Evolutionary conservation across 1,140 invertebrate species (phyloP).

Genomic region (Heliconius hewitsoni): DNA sequence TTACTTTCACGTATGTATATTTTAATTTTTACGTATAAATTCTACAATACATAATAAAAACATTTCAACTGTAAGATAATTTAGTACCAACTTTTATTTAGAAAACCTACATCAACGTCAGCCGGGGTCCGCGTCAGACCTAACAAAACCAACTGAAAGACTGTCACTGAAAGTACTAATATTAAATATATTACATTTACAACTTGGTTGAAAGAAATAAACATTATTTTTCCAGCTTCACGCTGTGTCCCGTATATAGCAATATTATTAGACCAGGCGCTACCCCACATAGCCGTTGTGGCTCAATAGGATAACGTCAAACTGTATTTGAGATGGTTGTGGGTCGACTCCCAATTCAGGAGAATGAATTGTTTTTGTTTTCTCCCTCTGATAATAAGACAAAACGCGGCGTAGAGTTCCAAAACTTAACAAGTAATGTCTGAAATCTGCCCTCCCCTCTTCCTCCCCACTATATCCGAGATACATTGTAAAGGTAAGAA

Average conservation of each 20-base stretch:
- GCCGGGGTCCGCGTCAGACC: background rate
- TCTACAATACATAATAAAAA: background rate
- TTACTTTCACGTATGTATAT: background rate
- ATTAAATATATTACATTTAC: background rate
- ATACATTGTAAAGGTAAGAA: background rate
- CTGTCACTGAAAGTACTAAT: slow-evolving; percentile 10
- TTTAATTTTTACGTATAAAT: background rate
- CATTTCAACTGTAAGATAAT: slow-evolving; percentile 6
- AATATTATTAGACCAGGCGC: too few relatives aligned
- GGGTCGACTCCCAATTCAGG: too few relatives aligned
- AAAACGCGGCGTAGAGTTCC: too few relatives aligned
- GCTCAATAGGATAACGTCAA: too few relatives aligned
- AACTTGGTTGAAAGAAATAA: too few relatives aligned
- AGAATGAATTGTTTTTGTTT: too few relatives aligned
- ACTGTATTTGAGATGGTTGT: too few relatives aligned
- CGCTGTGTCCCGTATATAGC: background rate
- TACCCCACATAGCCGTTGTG: too few relatives aligned
- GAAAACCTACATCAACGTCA: background rate
- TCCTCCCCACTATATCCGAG: background rate
- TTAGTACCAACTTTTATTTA: background rate
- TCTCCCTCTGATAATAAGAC: too few relatives aligned
- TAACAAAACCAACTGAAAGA: slow-evolving; percentile 9
- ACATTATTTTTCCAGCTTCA: background rate
- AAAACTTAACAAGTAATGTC: too few relatives aligned
- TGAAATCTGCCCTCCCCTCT: background rate